Base-by-base conservation (phyloP, 2,797 vertebrate species). In the Mormyrops boulengeri region DNA sequence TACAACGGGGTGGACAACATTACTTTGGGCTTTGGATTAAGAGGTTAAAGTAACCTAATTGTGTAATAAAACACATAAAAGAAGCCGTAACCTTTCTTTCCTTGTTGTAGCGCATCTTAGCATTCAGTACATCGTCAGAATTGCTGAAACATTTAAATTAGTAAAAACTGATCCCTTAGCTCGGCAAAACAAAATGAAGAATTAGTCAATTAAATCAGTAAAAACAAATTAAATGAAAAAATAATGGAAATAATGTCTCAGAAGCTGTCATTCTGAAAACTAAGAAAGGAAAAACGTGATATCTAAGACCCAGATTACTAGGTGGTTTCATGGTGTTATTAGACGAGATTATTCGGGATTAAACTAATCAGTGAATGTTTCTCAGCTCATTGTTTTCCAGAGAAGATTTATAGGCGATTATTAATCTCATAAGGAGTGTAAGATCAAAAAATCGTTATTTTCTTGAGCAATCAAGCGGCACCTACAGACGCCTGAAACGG, bases 311-410 rank as follows among this genome's bases (percentile, higher is more conserved):
- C 91, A 92, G 92, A 93, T 93, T 93, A 92, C 92, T 91, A 89
- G 91, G 89, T 44, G 34, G 91, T 92, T 92, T 92, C 92, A 94
- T 92, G 91, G 93, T 94, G 92, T 96, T 95, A 96, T 95, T 95
- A 95, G 91, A 94, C 95, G 91, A 95, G 95, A 96, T 97, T 95
- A 96, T 95, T 94, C 90, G 89, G 95, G 95, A 95, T 97, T 96
- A 96, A 94, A 96, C 95, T 96, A 96, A 96, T 97, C 95, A 96
- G 96, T 95, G 94, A 96, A 96, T 95, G 94, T 95, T 96, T 96
- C 95, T 95, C 94, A 91, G 91, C 94, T 96, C 96, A 93, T 96
- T 96, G 96, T 96, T 96, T 95, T 95, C 93, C 92, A 92, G 92
- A 94, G 93, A 95, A 96, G 94, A 95, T 96, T 96, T 96, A 93